Evolutionary conservation across 2,113 vertebrate species (phyloP).

Genomic region (Zosterops japonicus): DNA sequence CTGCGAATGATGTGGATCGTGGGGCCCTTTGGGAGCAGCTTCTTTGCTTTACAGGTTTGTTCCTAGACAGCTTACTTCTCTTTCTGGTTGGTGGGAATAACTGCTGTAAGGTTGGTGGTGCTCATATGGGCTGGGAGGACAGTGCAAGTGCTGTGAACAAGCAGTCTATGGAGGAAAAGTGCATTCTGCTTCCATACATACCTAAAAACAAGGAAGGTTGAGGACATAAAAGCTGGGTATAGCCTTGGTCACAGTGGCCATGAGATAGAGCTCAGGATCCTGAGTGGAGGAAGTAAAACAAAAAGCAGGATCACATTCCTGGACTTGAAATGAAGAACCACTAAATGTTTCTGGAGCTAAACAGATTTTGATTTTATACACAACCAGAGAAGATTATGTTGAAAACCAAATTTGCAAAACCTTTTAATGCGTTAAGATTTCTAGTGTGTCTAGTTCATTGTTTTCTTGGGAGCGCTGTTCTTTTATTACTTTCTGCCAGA

Average conservation of each 20-base stretch:
- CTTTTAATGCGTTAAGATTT: neutral
- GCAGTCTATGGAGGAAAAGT: neutral
- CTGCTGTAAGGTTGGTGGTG: neutral
- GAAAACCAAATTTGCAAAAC: neutral
- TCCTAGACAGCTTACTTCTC: neutral
- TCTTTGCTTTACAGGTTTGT: neutral
- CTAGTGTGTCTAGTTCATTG: neutral
- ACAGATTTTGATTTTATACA: neutral
- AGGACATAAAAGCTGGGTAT: neutral
- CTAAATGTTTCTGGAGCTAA: neutral
- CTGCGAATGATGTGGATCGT: neutral
- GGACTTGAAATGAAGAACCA: neutral
- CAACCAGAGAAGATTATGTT: neutral
- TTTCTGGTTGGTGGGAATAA: neutral
- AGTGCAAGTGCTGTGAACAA: accelerated
- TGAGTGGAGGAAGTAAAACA: neutral
- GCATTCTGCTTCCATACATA: neutral
- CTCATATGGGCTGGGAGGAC: neutral
- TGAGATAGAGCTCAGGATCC: neutral
- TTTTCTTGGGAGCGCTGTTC: neutral
- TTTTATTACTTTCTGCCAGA: neutral
- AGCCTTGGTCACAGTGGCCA: neutral
- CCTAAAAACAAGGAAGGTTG: neutral
- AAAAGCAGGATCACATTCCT: neutral
- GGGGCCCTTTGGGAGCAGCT: neutral